Base-by-base conservation (phyloP, 2,888 invertebrate genomes). In the Schizotus pectinicornis region DNA sequence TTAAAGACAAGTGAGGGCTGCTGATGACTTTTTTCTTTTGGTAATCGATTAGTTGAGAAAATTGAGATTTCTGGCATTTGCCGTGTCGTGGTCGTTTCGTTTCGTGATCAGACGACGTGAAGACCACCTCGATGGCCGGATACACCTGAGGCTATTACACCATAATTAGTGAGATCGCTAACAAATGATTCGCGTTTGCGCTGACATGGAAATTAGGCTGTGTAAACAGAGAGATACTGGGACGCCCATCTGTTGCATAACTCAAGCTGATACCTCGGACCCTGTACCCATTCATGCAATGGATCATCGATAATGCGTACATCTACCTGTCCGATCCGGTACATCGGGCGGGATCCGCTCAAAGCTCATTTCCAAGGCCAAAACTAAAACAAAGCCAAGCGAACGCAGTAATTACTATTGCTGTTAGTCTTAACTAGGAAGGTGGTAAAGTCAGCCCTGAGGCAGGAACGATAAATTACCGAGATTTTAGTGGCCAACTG, bases 231-330 rank as follows among this genome's bases (percentile, higher is more conserved):
- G 61, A 59, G 53, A 50, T 48, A 48, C 49, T 30, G 48, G 45
- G 61, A 67, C 68, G 63, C 67, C 67, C 70, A 68, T 70, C 67
- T 70, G 68, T 70, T 70, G 67, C 64, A 65, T 66, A 66, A 63
- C 57, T 52, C 45, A 38, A 22, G 22, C 22, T 22, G 22, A 22
- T 22, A 22, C 22, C 22, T 22, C 22, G 22, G 5, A 22, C 5
- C 22, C 22, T n/a, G 22, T 2, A 22, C 22, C 22, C 22, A 22
- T 22, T 22, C 22, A 22, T 22, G 22, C 22, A 32, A 22, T 30
- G 43, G 43, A 43, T 43, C 31, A 43, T 43, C 22, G 43, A 43
- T 43, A 43, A 43, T 43, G 32, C 33, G 33, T 43, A 12, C 43
- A 31, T 43, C 43, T 43, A 43, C 43, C 32, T 32, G 43, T 43